phyloP scores from a whole-genome alignment of 2,888 invertebrate genomes.

The Oxystoma pomonae region DNA sequence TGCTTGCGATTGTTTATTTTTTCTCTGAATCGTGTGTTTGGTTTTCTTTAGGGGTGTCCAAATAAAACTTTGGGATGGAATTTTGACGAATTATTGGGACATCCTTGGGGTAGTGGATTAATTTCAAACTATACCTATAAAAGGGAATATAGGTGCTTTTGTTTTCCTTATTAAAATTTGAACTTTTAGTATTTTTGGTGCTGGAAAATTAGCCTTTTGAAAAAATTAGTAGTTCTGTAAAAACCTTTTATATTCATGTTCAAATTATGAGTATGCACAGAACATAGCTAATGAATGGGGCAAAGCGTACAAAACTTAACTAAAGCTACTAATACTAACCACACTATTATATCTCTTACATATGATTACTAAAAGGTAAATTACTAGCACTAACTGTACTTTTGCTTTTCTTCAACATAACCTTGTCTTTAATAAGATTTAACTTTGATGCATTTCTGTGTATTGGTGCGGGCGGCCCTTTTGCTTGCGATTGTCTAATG shows the following conservation, averaged over 20 bases:
- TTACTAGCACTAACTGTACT: constrained; percentile 31
- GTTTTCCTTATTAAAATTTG: too few relatives aligned
- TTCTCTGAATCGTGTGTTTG: constrained; percentile 38
- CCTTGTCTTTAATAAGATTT: constrained; percentile 34
- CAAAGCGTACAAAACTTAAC: too few relatives aligned
- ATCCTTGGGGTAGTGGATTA: constrained; percentile 39
- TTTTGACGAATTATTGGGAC: constrained; percentile 45
- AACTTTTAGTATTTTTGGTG: too few relatives aligned
- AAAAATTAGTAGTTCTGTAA: too few relatives aligned
- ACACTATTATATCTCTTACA: constrained; percentile 20
- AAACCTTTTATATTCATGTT: too few relatives aligned
- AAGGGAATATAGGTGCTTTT: too few relatives aligned
- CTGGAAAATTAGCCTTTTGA: too few relatives aligned
- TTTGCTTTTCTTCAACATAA: constrained; percentile 35
- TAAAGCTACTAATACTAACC: too few relatives aligned
- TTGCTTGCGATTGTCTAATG: constrained; percentile 26
- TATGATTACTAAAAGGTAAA: constrained; percentile 33
- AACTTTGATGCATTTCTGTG: constrained; percentile 29
- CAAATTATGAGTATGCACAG: too few relatives aligned
- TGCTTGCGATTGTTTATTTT: constrained; percentile 9
- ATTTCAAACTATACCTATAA: too few relatives aligned
- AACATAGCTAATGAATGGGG: too few relatives aligned
- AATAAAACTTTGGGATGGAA: constrained; percentile 46
- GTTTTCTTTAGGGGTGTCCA: constrained; percentile 43
- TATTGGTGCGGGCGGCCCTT: constrained; percentile 24